Percentiles rank a stretch among this genome's conserved stretches.
phyloP scores from a whole-genome alignment of 1,140 invertebrate species.

The Alviniconcha marisindica region DNA sequence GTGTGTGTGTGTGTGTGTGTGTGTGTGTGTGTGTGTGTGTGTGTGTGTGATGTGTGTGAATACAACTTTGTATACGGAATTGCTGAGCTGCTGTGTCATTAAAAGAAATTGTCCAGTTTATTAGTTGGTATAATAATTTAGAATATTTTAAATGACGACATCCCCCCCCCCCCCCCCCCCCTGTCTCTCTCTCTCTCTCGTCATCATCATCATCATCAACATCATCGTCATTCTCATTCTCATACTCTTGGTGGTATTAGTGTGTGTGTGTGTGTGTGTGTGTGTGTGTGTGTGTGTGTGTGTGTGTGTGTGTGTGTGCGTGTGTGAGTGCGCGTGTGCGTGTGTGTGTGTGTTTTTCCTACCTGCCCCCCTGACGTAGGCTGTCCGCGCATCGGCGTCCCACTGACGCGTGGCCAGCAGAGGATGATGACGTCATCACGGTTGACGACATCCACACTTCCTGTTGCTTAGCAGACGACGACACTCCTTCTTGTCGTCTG shows the following conservation, averaged over 20 bases:
- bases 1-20: not conserved
- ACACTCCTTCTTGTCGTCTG: not conserved
- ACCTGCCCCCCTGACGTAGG: slow-evolving; percentile 12
- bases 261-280: not conserved
- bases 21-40: slow-evolving; percentile 6
- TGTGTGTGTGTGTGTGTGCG: not conserved
- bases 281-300: not conserved
- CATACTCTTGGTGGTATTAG: too few species aligned
- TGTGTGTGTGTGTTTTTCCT: not conserved
- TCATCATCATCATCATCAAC: not conserved
- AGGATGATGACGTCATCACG: slow-evolving; percentile 11
- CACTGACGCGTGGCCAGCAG: slow-evolving; percentile 39
- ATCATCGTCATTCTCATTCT: not conserved
- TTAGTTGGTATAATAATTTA: not conserved
- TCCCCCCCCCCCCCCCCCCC: too few species aligned
- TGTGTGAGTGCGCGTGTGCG: not conserved
- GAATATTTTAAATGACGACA: not conserved
- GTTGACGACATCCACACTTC: slow-evolving; percentile 36
- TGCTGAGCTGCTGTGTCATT: not conserved
- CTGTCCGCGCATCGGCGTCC: slow-evolving; percentile 35
- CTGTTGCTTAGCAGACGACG: not conserved
- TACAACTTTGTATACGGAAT: not conserved
- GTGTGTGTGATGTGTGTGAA: slow-evolving; percentile 5
- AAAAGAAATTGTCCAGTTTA: not conserved
- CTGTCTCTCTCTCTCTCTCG: not conserved